Base-by-base conservation (phyloP, 2,113 vertebrate genomes). In the Gasterosteus nipponicus region DNA sequence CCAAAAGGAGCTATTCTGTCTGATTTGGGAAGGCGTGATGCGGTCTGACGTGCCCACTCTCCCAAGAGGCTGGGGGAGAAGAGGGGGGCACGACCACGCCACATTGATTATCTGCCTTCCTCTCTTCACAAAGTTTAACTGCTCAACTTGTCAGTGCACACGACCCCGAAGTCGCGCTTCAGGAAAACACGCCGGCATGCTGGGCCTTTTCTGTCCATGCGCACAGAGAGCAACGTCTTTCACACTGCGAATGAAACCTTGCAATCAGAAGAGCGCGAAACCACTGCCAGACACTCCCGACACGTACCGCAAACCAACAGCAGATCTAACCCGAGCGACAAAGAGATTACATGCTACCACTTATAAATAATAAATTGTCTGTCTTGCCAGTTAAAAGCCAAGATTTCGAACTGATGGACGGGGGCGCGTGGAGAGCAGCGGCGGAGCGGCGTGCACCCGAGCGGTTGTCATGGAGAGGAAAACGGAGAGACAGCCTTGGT, bases 401-500 rank as follows among this genome's bases (percentile, higher is more conserved):
- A 69, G 33, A 65, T 67, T 41, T 26, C 69, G 59, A 69, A 35
- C 67, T 49, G 66, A 41, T 56, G 26, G 51, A 77, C 10, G 1
- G 12, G 51, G 57, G n/a, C 64, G 8, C 26, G 38, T 63, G 59
- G 72, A 77, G 77, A 61, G 49, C 72, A 49, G 68, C 80, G 59
- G 62, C 75, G 75, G 76, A 86, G 69, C 38, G n/a, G 47, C 51
- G 51, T 75, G 39, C 56, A 63, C 53, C 57, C 7, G 19, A 73
- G 66, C n/a, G 76, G 84, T 84, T 89, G 73, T 86, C 86, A 86
- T 64, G 75, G 84, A 80, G 67, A 88, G 65, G 42, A 41, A 88
- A 82, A 90, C 73, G 62, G 22, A 1, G 47, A 79, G 26, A 71
- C 39, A 82, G 79, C 74, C 35, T 74, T 54, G 14, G 19, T 69